Percentiles rank a stretch among this genome's conserved stretches.
Conservation (phyloP, 2,113 vertebrate species). For the Gopherus flavomarginatus region DNA sequence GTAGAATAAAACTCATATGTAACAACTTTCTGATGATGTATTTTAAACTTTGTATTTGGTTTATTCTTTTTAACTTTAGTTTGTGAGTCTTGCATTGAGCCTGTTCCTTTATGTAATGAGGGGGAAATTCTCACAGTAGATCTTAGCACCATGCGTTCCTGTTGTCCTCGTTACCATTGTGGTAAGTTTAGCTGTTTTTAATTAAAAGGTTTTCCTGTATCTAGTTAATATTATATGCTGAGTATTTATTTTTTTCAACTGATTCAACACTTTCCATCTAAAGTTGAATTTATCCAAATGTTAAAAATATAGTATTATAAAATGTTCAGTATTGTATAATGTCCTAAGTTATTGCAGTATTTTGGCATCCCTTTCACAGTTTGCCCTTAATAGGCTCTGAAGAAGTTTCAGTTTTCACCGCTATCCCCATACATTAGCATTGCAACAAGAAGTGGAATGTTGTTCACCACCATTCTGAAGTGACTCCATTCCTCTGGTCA, state of each 20-base stretch:
- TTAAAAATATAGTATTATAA: not conserved
- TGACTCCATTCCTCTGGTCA: not conserved
- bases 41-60: conserved; percentile 5
- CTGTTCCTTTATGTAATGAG: conserved; percentile 85
- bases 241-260: not conserved
- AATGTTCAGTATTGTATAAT: not conserved
- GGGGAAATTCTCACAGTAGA: conserved; percentile 94
- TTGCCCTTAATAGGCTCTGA: not conserved
- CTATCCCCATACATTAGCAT: accelerated
- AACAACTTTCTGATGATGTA: not conserved
- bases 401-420: not conserved
- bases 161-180: conserved; percentile 93
- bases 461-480: not conserved
- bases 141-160: conserved; percentile 87
- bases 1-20: not conserved
- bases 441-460: not conserved
- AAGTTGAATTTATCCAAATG: not conserved
- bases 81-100: conserved; percentile 91
- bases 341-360: not conserved
- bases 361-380: not conserved
- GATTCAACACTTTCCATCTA: not conserved
- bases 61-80: conserved; percentile 70
- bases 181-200: conserved; percentile 79
- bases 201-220: not conserved
- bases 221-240: not conserved